Evolutionary conservation across 2,888 invertebrate species (phyloP), one percentile per base, ranked within the genome.

Genomic region (Tryphoninae sp.): DNA sequence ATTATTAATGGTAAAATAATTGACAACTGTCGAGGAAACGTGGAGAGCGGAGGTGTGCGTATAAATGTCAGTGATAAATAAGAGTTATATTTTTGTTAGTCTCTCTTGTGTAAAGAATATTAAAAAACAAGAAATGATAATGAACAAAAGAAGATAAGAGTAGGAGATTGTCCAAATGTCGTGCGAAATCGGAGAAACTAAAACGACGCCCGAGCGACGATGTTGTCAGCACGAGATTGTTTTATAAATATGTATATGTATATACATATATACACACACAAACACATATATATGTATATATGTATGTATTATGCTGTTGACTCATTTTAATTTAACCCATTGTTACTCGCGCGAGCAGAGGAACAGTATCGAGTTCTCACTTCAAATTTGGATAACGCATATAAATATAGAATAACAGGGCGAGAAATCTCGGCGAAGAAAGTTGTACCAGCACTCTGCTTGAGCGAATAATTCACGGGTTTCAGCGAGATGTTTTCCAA

Each of bases 1-100:
- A 77, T 79, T 76, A 74, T 77, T 74, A 64, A 78, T 72, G 68
- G 49, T 73, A 23, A 80, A 65, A 59, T 71, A 58, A 33, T 59
- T 26, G 55, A 55, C 40, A 33, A 69, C 2, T 16, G 19, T 13
- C 19, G 49, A 3, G 22, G 22, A 11, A 68, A 71, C 9, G 45
- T 6, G 26, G 9, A 49, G 42, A 40, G 53, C 33, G 40, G 11
- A 42, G 19, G 33, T 51, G 64, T 33, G 11, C 26, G 55, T 78
- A 72, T 82, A 65, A 75, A 83, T 75, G 80, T 84, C 80, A 65
- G 76, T 82, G 80, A 64, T 80, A 86, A 86, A 88, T 86, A 86
- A 89, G 87, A 88, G 81, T 87, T 86, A 88, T 89, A 89, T 90
- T 90, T 90, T 90, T 90, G 87, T 90, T 88, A 90, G 88, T 80